Evolutionary conservation across 2,888 invertebrate species (phyloP), one percentile per base, ranked within the genome.

Genomic region (Ceraclea dissimilis): DNA sequence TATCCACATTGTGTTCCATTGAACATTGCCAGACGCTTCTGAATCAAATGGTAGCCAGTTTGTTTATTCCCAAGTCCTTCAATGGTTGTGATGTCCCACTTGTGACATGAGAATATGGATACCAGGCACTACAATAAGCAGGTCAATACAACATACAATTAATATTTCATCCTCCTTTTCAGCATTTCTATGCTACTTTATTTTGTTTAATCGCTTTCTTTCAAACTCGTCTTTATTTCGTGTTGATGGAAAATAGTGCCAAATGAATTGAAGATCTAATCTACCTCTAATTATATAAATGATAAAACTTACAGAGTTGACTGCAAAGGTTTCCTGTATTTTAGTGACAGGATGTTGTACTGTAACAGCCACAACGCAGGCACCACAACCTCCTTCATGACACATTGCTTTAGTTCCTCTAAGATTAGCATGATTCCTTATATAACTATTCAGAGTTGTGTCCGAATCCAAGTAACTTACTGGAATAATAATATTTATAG

Each of bases 1-100:
- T 76, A 87, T 1, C 88, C 88, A 66, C 88, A 88, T 66, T 88
- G 87, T 0, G 84, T 83, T 1, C 86, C 87, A 67, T 85, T 83
- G 65, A 83, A 80, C 50, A 79, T 75, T 2, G 84, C 83, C 54
- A 88, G 69, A 2, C 81, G 71, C 46, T 70, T 73, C 66, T 87
- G 87, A 47, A 89, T 80, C 16, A 80, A 76, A 64, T 88, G 85
- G 65, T 86, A 87, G 6, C 87, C 87, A 1, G 68, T 71, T 26
- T 72, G 75, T 64, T 75, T 77, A 67, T 79, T 82, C 2, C 89
- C 89, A 51, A 90, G 69, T 0, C 87, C 86, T 70, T 90, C 89
- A 1, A 84, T 74, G 0, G 90, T 90, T 13, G 78, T 81, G 33
- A 90, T 77, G 51, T 82, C 79, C 82, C 85, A 84, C 5, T 83